Base-by-base conservation (phyloP, 2,797 vertebrate genomes). In the Orientallactaga sibirica region DNA sequence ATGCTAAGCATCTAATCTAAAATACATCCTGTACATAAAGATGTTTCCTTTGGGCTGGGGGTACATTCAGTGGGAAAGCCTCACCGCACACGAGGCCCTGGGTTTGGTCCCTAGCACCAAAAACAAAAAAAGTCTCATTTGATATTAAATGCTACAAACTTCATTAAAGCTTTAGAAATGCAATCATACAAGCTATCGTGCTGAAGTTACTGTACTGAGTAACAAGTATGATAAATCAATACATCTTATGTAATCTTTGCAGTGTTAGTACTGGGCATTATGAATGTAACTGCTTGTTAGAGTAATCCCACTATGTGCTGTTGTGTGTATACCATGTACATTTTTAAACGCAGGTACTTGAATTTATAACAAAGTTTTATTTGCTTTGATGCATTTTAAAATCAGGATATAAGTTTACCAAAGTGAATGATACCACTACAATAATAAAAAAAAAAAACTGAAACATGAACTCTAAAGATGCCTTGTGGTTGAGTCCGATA, bases 341-440 rank as follows among this genome's bases (percentile, higher is more conserved):
- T 97, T 98, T 98, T 96, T 96, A 96, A 97, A 97, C 96, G 96
- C 90, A 96, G 15, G 97, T 94, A 97, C 94, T 97, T 97, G 97
- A 97, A 97, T 97, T 97, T 96, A 96, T 93, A 98, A 97, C 76
- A 95, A 92, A 96, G 90, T 97, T 98, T 97, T 97, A 97, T 97
- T 96, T 68, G 96, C 95, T 98, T 95, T 88, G 80, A 95, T 90
- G 91, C 95, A 97, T 97, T 98, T 98, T 95, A 96, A 88, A 98
- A 98, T 95, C 90, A 95, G 97, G 94, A 96, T 97, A 98, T 62
- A 1, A 96, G 96, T 96, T 98, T 98, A 98, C 97, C 98, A 97
- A 97, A 98, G 98, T 97, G 98, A 98, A 97, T 94, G 1, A 97
- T 75, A 97, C 94, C 91, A 95, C 67, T 92, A 93, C 52, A 97